Percentiles rank a stretch among this genome's conserved stretches.
Evolutionary conservation across 2,888 invertebrate genomes (phyloP).

Genomic region (Rhabditoides inermis): DNA sequence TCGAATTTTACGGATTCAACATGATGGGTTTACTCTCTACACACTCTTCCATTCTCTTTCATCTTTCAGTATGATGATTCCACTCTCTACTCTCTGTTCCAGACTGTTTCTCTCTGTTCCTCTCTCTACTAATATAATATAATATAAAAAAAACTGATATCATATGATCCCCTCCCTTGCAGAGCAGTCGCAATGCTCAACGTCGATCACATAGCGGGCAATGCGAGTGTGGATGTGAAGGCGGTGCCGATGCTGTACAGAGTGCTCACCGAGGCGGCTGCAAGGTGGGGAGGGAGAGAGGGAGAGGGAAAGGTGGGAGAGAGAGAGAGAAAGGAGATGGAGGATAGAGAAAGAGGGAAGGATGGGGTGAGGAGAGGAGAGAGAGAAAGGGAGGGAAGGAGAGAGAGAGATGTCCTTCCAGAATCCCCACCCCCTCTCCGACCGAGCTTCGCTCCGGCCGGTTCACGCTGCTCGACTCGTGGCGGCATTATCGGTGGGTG

Average conservation of each 20-base stretch:
- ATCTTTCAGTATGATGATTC: too few relatives aligned
- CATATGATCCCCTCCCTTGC: background rate
- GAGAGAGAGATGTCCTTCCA: constrained; percentile 6
- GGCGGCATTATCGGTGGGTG: constrained; percentile 17
- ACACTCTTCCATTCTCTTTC: too few relatives aligned
- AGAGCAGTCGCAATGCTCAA: constrained; percentile 35
- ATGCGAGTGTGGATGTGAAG: constrained; percentile 19
- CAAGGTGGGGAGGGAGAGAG: too few relatives aligned
- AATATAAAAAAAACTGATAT: background rate
- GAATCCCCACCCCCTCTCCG: constrained; percentile 14
- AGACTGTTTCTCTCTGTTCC: too few relatives aligned
- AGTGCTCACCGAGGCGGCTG: constrained; percentile 19
- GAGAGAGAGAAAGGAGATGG: constrained; percentile 2
- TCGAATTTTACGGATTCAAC: too few relatives aligned
- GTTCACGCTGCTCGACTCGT: constrained; percentile 20
- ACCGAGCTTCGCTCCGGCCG: constrained; percentile 12
- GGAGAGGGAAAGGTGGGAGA: too few relatives aligned
- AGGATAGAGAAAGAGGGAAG: too few relatives aligned
- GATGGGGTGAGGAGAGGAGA: too few relatives aligned
- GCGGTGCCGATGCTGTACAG: constrained; percentile 22
- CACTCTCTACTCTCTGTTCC: too few relatives aligned
- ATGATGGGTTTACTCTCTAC: too few relatives aligned
- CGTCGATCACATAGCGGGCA: constrained; percentile 32
- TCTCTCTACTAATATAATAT: too few relatives aligned
- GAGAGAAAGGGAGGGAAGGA: too few relatives aligned